Conservation (phyloP, 2,888 invertebrate genomes). For the Sphinx pinastri region DNA sequence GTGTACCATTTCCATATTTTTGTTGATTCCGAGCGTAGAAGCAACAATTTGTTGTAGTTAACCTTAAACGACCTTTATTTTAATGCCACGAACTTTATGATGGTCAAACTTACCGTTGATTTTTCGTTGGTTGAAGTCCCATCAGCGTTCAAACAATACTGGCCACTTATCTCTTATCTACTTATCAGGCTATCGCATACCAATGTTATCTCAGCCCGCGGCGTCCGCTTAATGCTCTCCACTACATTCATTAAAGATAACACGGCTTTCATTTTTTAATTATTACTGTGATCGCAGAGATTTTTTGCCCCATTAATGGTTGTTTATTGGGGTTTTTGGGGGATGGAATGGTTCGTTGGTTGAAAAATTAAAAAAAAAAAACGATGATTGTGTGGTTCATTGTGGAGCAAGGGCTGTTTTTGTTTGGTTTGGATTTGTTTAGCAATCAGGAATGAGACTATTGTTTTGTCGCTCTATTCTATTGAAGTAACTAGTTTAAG, state of each 20-base stretch:
- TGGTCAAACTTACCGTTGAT: background rate
- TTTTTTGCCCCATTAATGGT: slow-evolving; percentile 16
- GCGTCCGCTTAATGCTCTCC: slow-evolving; percentile 68
- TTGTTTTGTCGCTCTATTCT: too few species aligned
- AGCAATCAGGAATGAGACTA: too few species aligned
- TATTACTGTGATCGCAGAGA: slow-evolving; percentile 32
- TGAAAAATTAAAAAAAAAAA: too few species aligned
- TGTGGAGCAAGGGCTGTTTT: too few species aligned
- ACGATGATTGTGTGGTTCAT: too few species aligned
- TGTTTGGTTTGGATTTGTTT: too few species aligned
- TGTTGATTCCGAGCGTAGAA: background rate
- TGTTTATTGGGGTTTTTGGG: background rate
- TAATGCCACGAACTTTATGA: background rate
- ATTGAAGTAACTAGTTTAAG: too few species aligned
- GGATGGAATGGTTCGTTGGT: background rate
- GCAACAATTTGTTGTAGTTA: background rate
- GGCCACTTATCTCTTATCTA: slow-evolving; percentile 69
- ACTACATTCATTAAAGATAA: slow-evolving; percentile 71
- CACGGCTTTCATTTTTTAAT: slow-evolving; percentile 58
- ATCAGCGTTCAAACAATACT: slow-evolving; percentile 66
- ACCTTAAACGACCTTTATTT: background rate
- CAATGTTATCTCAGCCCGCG: slow-evolving; percentile 66
- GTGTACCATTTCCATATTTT: background rate
- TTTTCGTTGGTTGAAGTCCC: slow-evolving; percentile 10
- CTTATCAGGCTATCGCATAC: slow-evolving; percentile 71